Evolutionary conservation across 2,888 invertebrate genomes (phyloP), one percentile per base, ranked within the genome.

Genomic region (Lepas anatifera): DNA sequence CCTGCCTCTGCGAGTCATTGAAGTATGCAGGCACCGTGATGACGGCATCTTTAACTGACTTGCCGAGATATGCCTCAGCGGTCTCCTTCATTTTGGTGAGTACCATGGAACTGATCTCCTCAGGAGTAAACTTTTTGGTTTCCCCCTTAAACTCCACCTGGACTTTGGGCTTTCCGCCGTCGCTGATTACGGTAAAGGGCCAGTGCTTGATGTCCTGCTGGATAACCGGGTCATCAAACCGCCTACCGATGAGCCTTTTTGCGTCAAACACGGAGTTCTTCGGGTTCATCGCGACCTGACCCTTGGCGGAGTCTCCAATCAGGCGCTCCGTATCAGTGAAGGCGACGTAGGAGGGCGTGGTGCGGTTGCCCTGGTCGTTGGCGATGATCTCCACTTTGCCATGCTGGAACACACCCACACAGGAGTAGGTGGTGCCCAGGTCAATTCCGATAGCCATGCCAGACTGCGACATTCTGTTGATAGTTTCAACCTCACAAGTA

Each of bases 181-280:
- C 89, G 78, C 85, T 89, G 77, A 89, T 81, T 4, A 95, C 93
- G 79, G 89, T 89, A 79, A 95, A 95, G 68, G 95, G 95, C 89
- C 94, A 95, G 81, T 90, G 90, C 82, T 95, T 93, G 86, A 95
- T 89, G 79, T 96, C 95, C 68, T 86, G 87, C 82, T 96, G 95
- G 70, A 98, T 92, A 25, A 91, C 88, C 63, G 81, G 81, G 80
- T 95, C 94, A 76, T 89, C 89, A 80, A 89, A 96, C 77, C 90
- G 89, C 77, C 95, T 89, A 71, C 95, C 95, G 82, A 95, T 95
- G 77, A 96, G 84, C 80, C 95, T 89, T 82, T 96, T 87, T 76
- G 94, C 95, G 85, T 97, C 97, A 69, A 79, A 77, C 6, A 78
- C 78, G 3, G 82, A 81, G 76, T 83, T 83, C 68, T 73, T 76